A percentile compares a stretch with the other conserved stretches of the same genome.
Conservation (phyloP, 92 coral and sea anemone genomes). For the Diadumene lineata region DNA sequence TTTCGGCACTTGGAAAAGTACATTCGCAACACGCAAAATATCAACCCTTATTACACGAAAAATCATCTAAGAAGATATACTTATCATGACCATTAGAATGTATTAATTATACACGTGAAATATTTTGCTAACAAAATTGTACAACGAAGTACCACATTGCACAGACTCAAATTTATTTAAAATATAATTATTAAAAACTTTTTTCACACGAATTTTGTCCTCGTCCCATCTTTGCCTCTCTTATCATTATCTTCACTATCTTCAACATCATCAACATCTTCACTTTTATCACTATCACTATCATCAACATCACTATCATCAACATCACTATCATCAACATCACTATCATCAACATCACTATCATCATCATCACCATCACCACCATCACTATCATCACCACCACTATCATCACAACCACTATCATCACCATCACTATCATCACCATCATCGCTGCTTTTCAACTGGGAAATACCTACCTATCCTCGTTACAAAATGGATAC, state of each 20-base stretch:
- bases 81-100: too few species aligned
- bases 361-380: not conserved
- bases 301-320: not conserved
- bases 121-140: too few species aligned
- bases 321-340: not conserved
- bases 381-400: not conserved
- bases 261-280: not conserved
- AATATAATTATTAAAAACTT: too few species aligned
- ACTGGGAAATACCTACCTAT: constrained; percentile 13
- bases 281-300: not conserved
- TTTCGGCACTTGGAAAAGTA: too few species aligned
- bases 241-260: not conserved
- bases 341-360: constrained; percentile 1
- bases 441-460: not conserved
- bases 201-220: too few species aligned
- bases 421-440: constrained; percentile 5
- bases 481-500: constrained; percentile 22
- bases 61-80: too few species aligned
- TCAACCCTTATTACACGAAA: too few species aligned
- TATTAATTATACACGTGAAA: too few species aligned
- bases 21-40: too few species aligned
- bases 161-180: too few species aligned
- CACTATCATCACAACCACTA: not conserved
- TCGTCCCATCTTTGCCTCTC: not conserved
- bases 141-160: too few species aligned